Base-by-base conservation (phyloP, 2,888 invertebrate genomes). In the Loripinus fragilis region DNA sequence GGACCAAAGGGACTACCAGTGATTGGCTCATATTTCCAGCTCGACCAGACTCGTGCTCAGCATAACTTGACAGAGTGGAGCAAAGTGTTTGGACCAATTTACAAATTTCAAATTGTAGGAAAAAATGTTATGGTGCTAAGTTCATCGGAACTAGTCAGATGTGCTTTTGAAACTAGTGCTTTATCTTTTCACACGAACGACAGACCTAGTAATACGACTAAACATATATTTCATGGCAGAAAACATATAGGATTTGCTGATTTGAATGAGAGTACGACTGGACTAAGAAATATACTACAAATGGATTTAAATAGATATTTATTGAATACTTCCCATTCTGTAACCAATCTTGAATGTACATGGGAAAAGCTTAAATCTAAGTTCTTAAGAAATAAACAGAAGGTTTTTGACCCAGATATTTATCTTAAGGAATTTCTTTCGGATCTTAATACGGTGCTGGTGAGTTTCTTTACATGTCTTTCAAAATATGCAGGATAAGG, bases 171-270 rank as follows among this genome's bases (percentile, higher is more conserved):
- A 35, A 52, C 65, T 10, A 15, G 71, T 33, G 77, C 80, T 25
- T 28, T 74, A 33, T 71, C 73, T n/a, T 35, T 45, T 25, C 52
- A 71, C 48, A 69, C 80, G 5, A 84, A 84, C 52, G 84, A 84
- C 42, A 50, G 84, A 23, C 70, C 79, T 3, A 50, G 42, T 33
- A 84, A 84, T 48, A 80, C 81, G 20, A 78, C 84, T 23, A 60
- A 72, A 33, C 76, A 78, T 28, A 65, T 84, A 3, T 84, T 77
- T 33, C 76, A 80, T 20, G 81, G 73, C 1, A 30, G 84, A 45
- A 84, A 84, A 71, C 81, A 84, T 38, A 80, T 84, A 8, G 84
- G 84, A 2, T 72, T 71, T 55, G 84, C 84, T n/a, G 78, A 84
- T 52, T 69, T 74, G 23, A 66, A 67, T 20, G 64, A 70, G 23